These are phyloP conservation scores for Bolinopsis microptera DNA, from an alignment of 37 sponge, comb jelly and placozoan species.

Conservation along the genomic window DNA sequence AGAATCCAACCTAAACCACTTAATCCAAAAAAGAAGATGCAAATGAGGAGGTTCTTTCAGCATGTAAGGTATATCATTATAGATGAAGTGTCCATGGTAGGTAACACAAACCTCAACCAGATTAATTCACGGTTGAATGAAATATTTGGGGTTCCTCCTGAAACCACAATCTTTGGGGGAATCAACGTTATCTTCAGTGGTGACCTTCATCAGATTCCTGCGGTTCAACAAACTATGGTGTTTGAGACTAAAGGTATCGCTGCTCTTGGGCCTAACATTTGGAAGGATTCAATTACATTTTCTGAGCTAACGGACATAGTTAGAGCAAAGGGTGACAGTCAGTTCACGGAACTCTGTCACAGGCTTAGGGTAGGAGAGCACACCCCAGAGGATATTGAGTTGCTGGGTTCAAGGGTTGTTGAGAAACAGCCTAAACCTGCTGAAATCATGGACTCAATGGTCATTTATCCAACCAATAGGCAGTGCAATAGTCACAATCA, in stretches of 20 bases:
- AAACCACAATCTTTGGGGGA: not conserved
- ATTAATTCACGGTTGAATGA: not conserved
- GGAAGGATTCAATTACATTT: not conserved
- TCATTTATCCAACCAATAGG: not conserved
- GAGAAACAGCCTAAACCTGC: not conserved
- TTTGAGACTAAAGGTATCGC: not conserved
- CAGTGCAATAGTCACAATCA: not conserved
- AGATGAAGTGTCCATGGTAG: not conserved
- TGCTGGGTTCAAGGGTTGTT: not conserved
- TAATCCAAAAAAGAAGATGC: not conserved
- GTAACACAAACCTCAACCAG: not conserved
- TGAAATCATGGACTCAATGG: not conserved
- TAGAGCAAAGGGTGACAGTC: not conserved
- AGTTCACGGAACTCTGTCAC: not conserved
- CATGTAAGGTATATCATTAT: not conserved
- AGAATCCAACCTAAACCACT: not conserved
- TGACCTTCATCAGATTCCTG: not conserved
- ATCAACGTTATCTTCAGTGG: not conserved
- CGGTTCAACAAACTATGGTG: not conserved
- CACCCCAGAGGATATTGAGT: not conserved
- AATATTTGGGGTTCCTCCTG: not conserved
- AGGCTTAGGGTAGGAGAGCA: not conserved
- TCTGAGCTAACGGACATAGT: not conserved
- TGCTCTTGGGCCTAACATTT: not conserved
- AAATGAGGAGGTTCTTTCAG: not conserved